phyloP scores from a whole-genome alignment of 2,888 invertebrate species.

The Sylvicola cinctus region DNA sequence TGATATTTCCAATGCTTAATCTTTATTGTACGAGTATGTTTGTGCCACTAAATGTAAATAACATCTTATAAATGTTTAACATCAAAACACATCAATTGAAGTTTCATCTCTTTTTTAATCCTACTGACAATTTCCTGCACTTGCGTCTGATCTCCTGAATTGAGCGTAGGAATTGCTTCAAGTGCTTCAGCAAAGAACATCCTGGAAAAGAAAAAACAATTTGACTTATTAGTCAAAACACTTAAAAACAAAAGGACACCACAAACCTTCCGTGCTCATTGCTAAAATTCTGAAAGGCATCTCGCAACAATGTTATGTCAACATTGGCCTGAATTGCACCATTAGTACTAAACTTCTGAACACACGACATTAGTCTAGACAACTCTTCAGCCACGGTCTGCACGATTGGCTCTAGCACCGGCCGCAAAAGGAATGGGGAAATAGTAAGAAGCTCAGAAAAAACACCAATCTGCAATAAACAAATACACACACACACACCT shows the following conservation, averaged over 20 bases:
- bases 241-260: too few relatives aligned
- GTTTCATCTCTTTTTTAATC: constrained; percentile 42
- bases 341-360: constrained; percentile 41
- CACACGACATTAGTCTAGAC: constrained; percentile 66
- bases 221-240: too few relatives aligned
- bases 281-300: constrained; percentile 40
- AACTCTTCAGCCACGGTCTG: constrained; percentile 87
- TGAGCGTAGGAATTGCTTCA: constrained; percentile 49
- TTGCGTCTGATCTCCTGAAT: constrained; percentile 35
- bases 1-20: too few relatives aligned
- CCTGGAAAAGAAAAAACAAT: constrained; percentile 30
- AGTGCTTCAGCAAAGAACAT: constrained; percentile 65
- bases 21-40: too few relatives aligned
- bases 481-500: neutral
- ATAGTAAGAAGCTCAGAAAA: constrained; percentile 31
- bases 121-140: constrained; percentile 39
- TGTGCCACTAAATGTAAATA: too few relatives aligned
- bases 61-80: too few relatives aligned
- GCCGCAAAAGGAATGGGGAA: constrained; percentile 55
- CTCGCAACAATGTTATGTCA: constrained; percentile 47
- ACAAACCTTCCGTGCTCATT: constrained; percentile 28
- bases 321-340: constrained; percentile 62
- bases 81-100: constrained; percentile 42
- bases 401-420: constrained; percentile 54
- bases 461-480: constrained; percentile 14